Evolutionary conservation across 2,113 vertebrate genomes (phyloP).

Genomic region (Paramormyrops kingsleyae): DNA sequence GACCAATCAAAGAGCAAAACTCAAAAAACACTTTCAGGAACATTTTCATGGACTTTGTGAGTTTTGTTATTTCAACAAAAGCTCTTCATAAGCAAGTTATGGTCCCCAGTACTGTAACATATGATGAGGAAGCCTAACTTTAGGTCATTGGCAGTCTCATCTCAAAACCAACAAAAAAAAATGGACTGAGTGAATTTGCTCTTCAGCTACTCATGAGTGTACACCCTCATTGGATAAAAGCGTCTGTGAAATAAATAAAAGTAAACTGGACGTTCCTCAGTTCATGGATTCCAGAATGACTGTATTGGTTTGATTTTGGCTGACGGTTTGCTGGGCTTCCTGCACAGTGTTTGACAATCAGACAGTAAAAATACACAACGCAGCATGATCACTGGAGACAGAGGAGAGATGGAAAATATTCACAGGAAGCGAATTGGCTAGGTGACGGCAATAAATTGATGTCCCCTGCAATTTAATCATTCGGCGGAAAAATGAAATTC

Average conservation of each 20-base stretch:
- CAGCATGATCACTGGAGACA: not conserved
- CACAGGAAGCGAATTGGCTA: conserved; percentile 2
- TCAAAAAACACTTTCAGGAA: not conserved
- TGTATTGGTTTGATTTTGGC: not conserved
- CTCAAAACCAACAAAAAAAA: not conserved
- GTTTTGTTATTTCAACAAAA: not conserved
- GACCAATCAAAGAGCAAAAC: not conserved
- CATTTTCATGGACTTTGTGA: not conserved
- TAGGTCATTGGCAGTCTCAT: not conserved
- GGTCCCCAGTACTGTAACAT: not conserved
- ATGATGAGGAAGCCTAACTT: not conserved
- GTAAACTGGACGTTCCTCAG: not conserved
- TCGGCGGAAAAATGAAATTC: conserved; percentile 15
- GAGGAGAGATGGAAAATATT: not conserved
- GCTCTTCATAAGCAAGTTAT: not conserved
- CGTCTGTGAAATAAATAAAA: not conserved
- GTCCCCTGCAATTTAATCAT: conserved; percentile 19
- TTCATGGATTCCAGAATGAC: not conserved
- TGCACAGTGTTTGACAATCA: not conserved
- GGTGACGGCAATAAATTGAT: conserved; percentile 20
- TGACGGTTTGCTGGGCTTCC: not conserved
- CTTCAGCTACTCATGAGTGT: not conserved
- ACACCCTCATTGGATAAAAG: not conserved
- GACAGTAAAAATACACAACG: not conserved
- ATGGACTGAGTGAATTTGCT: not conserved